Evolutionary conservation across 37 sponge, comb jelly and placozoan species (phyloP).

Genomic region (Cliona cf. orientalis): DNA sequence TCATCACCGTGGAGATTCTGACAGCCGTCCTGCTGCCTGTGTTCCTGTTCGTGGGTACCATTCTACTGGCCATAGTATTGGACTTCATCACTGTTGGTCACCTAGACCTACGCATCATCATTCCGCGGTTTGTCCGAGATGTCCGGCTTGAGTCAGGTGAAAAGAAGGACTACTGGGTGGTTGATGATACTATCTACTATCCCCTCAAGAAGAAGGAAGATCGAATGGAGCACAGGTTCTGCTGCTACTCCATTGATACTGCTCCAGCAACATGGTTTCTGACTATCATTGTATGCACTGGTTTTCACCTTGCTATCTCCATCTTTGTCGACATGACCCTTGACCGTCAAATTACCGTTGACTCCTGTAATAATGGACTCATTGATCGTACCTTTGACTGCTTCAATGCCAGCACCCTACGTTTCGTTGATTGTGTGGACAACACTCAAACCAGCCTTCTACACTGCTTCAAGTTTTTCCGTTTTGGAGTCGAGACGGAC

Average conservation of each 20-base stretch:
- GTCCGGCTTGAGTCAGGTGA: slow-evolving; percentile 42
- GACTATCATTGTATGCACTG: slow-evolving; percentile 5
- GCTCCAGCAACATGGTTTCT: slow-evolving; percentile 31
- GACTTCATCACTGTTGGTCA: slow-evolving; percentile 52
- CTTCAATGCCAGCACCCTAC: slow-evolving; percentile 25
- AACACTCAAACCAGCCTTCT: background rate
- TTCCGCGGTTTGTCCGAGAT: slow-evolving; percentile 34
- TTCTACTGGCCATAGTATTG: slow-evolving; percentile 45
- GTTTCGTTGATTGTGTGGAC: slow-evolving; percentile 37
- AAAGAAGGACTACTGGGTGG: slow-evolving; percentile 53
- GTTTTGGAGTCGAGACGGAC: slow-evolving; percentile 52
- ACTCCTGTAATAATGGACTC: background rate
- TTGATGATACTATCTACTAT: slow-evolving; percentile 51
- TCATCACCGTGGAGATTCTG: slow-evolving; percentile 54
- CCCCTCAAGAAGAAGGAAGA: background rate
- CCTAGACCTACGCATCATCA: slow-evolving; percentile 25
- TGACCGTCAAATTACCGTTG: slow-evolving; percentile 27
- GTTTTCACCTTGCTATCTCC: slow-evolving; percentile 17
- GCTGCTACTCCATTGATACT: slow-evolving; percentile 2
- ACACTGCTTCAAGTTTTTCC: slow-evolving; percentile 64
- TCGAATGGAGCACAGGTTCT: background rate
- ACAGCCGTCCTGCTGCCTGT: slow-evolving; percentile 45
- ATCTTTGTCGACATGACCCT: slow-evolving; percentile 40
- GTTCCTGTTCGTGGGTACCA: slow-evolving; percentile 21
- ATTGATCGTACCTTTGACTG: slow-evolving; percentile 30